Base-by-base conservation (phyloP, 2,888 invertebrate genomes). In the Drosophila prostipennis region DNA sequence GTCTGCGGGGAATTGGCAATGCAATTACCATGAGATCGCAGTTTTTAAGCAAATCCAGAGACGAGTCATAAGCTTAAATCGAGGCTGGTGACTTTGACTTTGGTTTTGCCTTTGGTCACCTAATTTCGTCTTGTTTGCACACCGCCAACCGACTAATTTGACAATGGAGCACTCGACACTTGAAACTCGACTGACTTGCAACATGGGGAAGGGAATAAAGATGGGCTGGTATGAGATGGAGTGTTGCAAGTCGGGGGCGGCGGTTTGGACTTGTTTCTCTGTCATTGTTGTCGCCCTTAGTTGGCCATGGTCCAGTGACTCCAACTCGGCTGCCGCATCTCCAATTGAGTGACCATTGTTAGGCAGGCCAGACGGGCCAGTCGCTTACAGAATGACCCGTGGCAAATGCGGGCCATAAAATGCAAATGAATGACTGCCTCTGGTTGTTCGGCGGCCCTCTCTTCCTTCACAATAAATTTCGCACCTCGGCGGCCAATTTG, bases 341-440 rank as follows among this genome's bases (percentile, higher is more conserved):
- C 67, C 88, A 34, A 83, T 87, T 84, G 88, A 79, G 72, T 79
- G 76, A 71, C 86, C 88, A 86, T 88, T 83, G 87, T 84, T 88
- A 86, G 34, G 72, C 49, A 40, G 46, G 16, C 45, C 54, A 67
- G 80, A 72, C 26, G 2, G 3, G 0, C 29, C 29, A 29, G 29
- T 7, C 87, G 81, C 87, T 65, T 65, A 67, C 68, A 87, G 84
- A 84, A 87, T 89, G 87, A 88, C 89, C 89, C 87, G 85, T 85
- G 85, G 85, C 89, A 84, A 85, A 85, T 84, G 88, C 70, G 76
- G 65, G 81, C 77, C 78, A 89, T 89, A 89, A 88, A 84, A 84
- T 88, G 84, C 78, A 88, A 84, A 84, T 88, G 78, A 84, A 88
- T 84, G 84, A 68, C 70, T 72, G 74, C 52, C 29, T 42, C 29